Evolutionary conservation across 2,113 vertebrate species (phyloP), one percentile per base, ranked within the genome.

Genomic region (Labrus mixtus): DNA sequence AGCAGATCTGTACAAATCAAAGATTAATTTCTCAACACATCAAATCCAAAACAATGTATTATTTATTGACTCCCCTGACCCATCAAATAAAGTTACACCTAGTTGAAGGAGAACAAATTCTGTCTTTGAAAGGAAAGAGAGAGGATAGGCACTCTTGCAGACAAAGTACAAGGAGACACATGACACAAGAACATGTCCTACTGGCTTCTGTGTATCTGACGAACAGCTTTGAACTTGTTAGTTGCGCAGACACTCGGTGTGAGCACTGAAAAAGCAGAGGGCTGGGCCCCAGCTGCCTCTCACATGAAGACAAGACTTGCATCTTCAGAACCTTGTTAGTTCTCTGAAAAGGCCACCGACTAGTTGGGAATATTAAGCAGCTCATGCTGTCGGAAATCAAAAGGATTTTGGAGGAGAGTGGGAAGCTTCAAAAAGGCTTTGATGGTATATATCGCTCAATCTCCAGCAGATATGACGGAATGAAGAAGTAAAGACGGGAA

Each of bases 301-400:
- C 72, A 88, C 73, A 88, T 54, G 84, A 87, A 90, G 84, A 90
- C 93, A 91, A 91, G 91, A 73, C 82, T 87, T 77, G 84, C 91
- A 93, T 88, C 91, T 86, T 79, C 88, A 86, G 87, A 91, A 90
- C 88, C 91, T 91, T 90, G 90, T 90, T 90, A 87, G 89, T 90
- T 94, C 81, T 90, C 78, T 89, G 89, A 94, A 94, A 93, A 91
- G 90, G 90, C 90, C 90, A 89, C 83, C 12, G 90, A 93, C 90
- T 90, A 84, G 71, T 89, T 89, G 82, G 77, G 93, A 95, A 94
- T 94, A 93, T 91, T 93, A 94, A 94, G 77, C 87, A 93, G 93
- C 57, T 80, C 72, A 56, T 78, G 81, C 82, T 82, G 80, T 85
- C 74, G 39, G 86, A 92, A 91, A 91, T 92, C 89, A 92, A 93